These are phyloP conservation scores for Urocyon cinereoargenteus DNA, from an alignment of 2,797 vertebrate genomes.

Conservation along the genomic window DNA sequence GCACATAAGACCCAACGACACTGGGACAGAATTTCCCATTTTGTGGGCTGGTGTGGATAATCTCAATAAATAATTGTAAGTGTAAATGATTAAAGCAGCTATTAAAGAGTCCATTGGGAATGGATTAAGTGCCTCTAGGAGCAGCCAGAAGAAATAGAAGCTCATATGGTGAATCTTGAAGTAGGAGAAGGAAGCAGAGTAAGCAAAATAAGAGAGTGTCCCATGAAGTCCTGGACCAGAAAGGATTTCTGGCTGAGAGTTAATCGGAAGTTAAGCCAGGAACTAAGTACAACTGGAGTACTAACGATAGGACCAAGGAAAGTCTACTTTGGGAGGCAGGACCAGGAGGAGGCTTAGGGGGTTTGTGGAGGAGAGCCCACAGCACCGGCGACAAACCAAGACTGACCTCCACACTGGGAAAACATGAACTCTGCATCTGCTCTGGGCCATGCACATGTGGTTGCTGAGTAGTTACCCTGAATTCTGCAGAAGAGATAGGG, in stretches of 20 bases:
- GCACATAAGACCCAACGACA: background rate
- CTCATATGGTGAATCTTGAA: background rate
- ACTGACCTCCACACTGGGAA: fast-evolving
- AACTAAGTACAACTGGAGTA: background rate
- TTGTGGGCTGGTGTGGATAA: background rate
- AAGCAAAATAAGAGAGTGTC: background rate
- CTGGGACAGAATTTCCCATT: background rate
- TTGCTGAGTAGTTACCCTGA: background rate
- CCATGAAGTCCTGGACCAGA: background rate
- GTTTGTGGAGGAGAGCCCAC: background rate
- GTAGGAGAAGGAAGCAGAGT: background rate
- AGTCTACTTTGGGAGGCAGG: background rate
- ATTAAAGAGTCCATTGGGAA: background rate
- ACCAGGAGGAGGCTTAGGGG: background rate
- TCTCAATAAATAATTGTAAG: background rate
- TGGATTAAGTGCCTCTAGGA: background rate
- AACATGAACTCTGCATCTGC: background rate
- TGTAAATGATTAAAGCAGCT: background rate
- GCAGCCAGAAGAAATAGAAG: background rate
- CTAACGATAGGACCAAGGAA: background rate
- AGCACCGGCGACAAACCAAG: background rate
- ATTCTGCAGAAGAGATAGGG: background rate
- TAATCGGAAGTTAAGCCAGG: background rate
- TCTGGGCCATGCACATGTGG: background rate
- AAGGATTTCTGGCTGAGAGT: background rate